Evolutionary conservation across 1,140 invertebrate genomes (phyloP), one percentile per base, ranked within the genome.

Genomic region (Atopsyche davidsoni): DNA sequence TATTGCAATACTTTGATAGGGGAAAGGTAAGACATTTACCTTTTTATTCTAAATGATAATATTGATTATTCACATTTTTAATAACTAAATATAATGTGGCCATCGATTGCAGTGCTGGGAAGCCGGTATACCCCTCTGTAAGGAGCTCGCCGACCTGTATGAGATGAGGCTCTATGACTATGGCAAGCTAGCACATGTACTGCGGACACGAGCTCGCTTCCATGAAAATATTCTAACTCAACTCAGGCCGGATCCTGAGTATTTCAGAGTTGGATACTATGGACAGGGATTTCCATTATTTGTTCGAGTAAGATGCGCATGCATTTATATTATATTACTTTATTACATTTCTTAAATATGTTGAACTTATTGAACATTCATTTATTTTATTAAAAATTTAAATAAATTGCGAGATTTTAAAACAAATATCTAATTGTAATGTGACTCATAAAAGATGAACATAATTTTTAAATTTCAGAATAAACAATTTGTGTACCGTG

Each of bases 211-310:
- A 68, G 92, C 93, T 0, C 84, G 81, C 49, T 96, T 96, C 66
- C 86, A 92, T 56, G 89, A 94, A 62, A 92, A 94, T 51, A 94
- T 96, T 59, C 64, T 96, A 48, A 86, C 82, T 1, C 86, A 92
- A 63, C 68, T 92, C 7, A 72, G 93, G 57, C 89, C 89, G 0
- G 91, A 95, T 62, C 90, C 92, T 4, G 93, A 97, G 68, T 99
- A 98, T 67, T 99, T 98, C 64, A 74, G 95, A 14, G 95, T 98
- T 36, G 93, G 91, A 17, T 98, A 96, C 69, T 98, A 94, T 65
- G 96, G 96, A 13, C 79, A 86, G 48, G 89, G 89, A 25, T 92
- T 96, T 67, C 95, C 96, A 4, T 75, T 94, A 0, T 98, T 98
- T 71, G 84, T 97, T 14, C 80, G 91, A 69, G 92, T 96, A 75